Base-by-base conservation (phyloP, 2,888 invertebrate species). In the Ochropacha duplaris region DNA sequence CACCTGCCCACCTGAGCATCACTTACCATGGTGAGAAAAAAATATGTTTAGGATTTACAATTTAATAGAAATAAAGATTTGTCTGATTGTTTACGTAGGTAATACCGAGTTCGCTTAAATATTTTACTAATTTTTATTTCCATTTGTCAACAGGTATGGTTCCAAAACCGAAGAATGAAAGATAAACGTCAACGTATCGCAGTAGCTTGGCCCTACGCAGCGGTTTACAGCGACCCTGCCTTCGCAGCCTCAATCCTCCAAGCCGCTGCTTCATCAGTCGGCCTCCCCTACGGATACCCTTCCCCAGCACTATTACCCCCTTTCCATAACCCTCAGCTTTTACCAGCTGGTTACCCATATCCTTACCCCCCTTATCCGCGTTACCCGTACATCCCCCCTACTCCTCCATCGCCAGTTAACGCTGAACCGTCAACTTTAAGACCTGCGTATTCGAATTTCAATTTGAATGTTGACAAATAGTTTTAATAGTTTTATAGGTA, bases 81-180 rank as follows among this genome's bases (percentile, higher is more conserved):
- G n/a, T 24, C 24, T 24, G 5, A 4, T 24, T 4, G 2, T 24
- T 24, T 24, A 24, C 2, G 24, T 28, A 6, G 9, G 28, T 14
- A 14, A 22, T 54, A 39, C 24, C 34, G 0, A 19, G 1, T n/a
- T 22, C 11, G 11, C 9, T 3, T n/a, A 31, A 39, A 55, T 9
- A 50, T 22, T 54, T 4, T 34, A 50, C 11, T 55, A 34, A 44
- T 26, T 50, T 39, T 59, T 19, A 54, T 57, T 57, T 68, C 34
- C 55, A 54, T 68, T 87, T 83, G 72, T 72, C 68, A 44, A 87
- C 94, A 98, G 97, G 98, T 98, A 22, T 99, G 99, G 99, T 99
- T 99, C 86, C 98, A 98, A 94, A 98, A 98, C 85, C 94, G 98
- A 36, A 94, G 98, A 56, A 98, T 98, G 98, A 98, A 99, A 83